Conservation (phyloP, 2,888 invertebrate genomes). For the Cistogaster globosa region DNA sequence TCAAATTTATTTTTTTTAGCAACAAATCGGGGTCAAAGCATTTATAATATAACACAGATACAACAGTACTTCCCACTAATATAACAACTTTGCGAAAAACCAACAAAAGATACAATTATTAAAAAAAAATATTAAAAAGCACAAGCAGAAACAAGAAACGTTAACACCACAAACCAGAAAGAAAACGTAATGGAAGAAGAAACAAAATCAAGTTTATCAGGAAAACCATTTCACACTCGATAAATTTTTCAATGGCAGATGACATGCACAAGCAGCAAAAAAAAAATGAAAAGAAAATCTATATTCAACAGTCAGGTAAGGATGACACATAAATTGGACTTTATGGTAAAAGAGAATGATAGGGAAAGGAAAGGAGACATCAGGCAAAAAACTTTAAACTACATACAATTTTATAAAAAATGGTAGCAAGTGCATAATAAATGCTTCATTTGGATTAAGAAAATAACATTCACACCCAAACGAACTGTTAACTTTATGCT, state of each 20-base stretch:
- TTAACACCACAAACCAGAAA: slow-evolving; percentile 12
- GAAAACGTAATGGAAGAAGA: slow-evolving; percentile 29
- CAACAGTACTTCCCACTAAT: background rate
- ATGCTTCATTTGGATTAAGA: slow-evolving; percentile 53
- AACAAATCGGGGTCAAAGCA: slow-evolving; percentile 51
- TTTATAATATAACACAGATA: slow-evolving; percentile 46
- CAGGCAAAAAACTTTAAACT: slow-evolving; percentile 4
- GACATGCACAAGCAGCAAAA: slow-evolving; percentile 34
- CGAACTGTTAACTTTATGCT: slow-evolving; percentile 2
- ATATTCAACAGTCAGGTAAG: slow-evolving; percentile 3
- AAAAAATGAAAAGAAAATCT: background rate
- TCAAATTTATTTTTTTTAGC: slow-evolving; percentile 57
- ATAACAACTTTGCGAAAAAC: background rate
- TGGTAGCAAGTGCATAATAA: slow-evolving; percentile 51
- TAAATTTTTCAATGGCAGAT: slow-evolving; percentile 72
- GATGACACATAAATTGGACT: slow-evolving; percentile 49
- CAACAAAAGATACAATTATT: slow-evolving; percentile 2
- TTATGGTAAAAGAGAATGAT: background rate
- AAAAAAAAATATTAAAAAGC: background rate
- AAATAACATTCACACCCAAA: background rate
- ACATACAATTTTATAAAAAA: slow-evolving; percentile 42
- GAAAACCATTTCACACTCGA: slow-evolving; percentile 74
- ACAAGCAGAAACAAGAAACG: slow-evolving; percentile 1
- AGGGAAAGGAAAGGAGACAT: background rate
- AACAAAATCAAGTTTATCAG: slow-evolving; percentile 67